These are phyloP conservation scores for Sinelater perroti DNA, from an alignment of 2,888 invertebrate genomes.

Conservation along the genomic window DNA sequence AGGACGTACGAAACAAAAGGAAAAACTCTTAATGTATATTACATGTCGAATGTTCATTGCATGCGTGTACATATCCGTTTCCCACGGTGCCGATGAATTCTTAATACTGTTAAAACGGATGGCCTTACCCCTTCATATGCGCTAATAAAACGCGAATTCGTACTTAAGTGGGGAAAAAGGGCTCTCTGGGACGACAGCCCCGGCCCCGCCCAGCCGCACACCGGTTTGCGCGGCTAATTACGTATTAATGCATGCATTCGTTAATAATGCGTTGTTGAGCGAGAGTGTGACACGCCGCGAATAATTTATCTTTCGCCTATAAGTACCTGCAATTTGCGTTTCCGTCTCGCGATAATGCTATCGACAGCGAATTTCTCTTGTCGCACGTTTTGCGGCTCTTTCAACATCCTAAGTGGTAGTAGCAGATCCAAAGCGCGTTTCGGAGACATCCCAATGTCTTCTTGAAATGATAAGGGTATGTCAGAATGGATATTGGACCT, in stretches of 20 bases:
- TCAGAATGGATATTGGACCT: too few species aligned
- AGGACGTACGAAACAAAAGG: conserved; percentile 26
- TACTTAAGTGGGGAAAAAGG: neutral
- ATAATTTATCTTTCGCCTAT: conserved; percentile 15
- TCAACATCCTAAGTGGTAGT: too few species aligned
- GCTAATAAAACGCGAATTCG: conserved; percentile 11
- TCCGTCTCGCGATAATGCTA: neutral
- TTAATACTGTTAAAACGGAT: conserved; percentile 37
- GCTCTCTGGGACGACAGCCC: too few species aligned
- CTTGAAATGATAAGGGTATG: too few species aligned
- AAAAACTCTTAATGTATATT: conserved; percentile 41
- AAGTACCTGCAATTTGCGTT: conserved; percentile 12
- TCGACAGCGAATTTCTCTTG: conserved; percentile 1
- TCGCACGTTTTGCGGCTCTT: too few species aligned
- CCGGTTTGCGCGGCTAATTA: conserved; percentile 1
- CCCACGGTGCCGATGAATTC: conserved; percentile 41
- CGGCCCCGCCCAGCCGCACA: too few species aligned
- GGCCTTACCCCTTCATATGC: conserved; percentile 16
- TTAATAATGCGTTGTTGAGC: neutral
- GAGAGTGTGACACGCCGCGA: conserved; percentile 1
- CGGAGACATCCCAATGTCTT: too few species aligned
- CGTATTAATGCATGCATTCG: conserved; percentile 11
- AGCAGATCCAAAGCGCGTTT: too few species aligned
- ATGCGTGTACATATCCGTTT: conserved; percentile 40
- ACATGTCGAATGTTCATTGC: conserved; percentile 37